Conservation (phyloP, 2,113 vertebrate genomes). For the Pachycephala philippinensis region DNA sequence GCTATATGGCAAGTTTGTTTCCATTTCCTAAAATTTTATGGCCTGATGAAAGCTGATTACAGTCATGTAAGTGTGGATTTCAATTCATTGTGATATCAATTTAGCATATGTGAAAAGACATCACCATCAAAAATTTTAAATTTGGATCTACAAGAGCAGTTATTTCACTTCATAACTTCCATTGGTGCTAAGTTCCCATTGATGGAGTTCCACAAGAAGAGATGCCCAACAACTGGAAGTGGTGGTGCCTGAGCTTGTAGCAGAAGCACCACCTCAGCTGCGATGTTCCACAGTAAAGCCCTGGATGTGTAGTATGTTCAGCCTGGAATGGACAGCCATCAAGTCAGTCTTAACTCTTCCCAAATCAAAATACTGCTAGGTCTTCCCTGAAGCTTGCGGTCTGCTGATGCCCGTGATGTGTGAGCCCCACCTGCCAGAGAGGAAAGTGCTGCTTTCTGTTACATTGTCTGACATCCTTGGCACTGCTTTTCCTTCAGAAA, state of each 20-base stretch:
- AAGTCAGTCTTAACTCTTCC: background rate
- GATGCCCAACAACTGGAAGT: background rate
- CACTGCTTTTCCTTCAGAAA: background rate
- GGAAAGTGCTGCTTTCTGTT: background rate
- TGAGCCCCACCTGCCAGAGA: background rate
- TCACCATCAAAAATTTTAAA: background rate
- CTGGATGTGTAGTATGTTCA: background rate
- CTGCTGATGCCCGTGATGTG: background rate
- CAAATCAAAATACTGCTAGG: background rate
- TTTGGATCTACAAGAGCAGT: background rate
- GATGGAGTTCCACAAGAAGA: background rate
- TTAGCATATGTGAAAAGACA: background rate
- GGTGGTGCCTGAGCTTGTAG: background rate
- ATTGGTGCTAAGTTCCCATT: accelerated
- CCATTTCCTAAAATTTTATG: background rate
- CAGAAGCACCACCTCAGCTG: background rate
- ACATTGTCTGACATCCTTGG: background rate
- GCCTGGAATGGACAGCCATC: background rate
- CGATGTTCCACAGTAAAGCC: background rate
- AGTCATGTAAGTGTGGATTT: background rate
- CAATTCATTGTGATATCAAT: background rate
- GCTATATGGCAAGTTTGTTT: background rate
- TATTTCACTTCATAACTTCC: background rate
- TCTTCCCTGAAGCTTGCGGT: background rate
- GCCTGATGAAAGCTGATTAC: background rate